Percentiles rank a stretch among this genome's conserved stretches.
Conservation (phyloP, 2,113 vertebrate species). For the Collichthys lucidus region DNA sequence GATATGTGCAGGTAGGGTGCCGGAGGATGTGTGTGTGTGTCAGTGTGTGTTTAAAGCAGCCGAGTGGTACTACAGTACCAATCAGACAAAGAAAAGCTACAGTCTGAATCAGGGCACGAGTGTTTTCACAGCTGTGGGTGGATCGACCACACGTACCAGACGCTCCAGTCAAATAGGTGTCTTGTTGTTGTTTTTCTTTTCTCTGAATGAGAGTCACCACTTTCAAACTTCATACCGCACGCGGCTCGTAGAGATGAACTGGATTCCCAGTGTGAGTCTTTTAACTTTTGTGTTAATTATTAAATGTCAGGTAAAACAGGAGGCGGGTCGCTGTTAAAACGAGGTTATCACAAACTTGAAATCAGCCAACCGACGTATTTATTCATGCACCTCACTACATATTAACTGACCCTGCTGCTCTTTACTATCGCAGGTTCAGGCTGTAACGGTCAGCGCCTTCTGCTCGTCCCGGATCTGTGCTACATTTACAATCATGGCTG, state of each 20-base stretch:
- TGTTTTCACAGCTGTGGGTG: conserved; percentile 58
- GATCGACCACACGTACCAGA: conserved; percentile 10
- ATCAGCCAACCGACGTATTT: background rate
- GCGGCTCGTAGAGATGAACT: background rate
- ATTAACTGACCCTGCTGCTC: conserved; percentile 18
- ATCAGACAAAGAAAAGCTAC: conserved; percentile 11
- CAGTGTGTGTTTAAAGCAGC: conserved; percentile 28
- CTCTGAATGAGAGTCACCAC: conserved; percentile 8
- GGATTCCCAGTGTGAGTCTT: too few species aligned
- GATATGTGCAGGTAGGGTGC: background rate
- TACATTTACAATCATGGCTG: too few species aligned
- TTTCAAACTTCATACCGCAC: background rate
- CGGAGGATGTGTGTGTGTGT: conserved; percentile 7
- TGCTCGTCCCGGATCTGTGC: background rate
- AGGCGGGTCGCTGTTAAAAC: too few species aligned
- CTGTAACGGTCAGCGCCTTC: background rate
- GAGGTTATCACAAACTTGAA: background rate
- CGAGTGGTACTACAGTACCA: background rate
- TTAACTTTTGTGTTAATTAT: background rate
- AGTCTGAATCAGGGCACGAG: conserved; percentile 5
- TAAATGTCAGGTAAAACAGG: background rate
- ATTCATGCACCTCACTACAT: conserved; percentile 1
- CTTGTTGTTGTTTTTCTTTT: conserved; percentile 28
- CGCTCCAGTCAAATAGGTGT: background rate
- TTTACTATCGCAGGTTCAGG: background rate